Evolutionary conservation across 2,888 invertebrate genomes (phyloP).

Genomic region (Carcina quercana): DNA sequence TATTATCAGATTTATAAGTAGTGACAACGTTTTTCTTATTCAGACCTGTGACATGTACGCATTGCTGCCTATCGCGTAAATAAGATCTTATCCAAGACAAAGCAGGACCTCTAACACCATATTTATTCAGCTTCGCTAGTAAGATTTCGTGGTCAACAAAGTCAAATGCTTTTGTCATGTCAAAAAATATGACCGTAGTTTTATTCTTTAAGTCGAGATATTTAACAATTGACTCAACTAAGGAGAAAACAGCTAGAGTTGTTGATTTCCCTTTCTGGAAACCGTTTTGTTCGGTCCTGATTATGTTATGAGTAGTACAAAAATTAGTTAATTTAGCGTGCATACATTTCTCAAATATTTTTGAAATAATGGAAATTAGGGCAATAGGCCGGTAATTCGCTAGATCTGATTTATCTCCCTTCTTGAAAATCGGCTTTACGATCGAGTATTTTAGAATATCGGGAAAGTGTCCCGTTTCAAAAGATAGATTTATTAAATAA

Average conservation of each 20-base stretch:
- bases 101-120: constrained; percentile 1
- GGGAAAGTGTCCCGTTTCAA: constrained; percentile 3
- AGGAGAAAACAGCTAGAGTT: constrained; percentile 5
- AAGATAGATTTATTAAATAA: constrained; percentile 6
- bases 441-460: constrained; percentile 1
- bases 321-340: not conserved
- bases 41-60: not conserved
- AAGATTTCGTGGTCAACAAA: constrained; percentile 7
- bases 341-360: constrained; percentile 10
- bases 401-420: not conserved
- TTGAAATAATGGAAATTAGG: constrained; percentile 5
- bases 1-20: too few species aligned
- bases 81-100: not conserved
- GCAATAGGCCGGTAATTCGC: constrained; percentile 4
- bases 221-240: too few species aligned
- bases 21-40: too few species aligned
- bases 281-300: constrained; percentile 8
- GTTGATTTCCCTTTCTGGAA: constrained; percentile 13
- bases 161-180: constrained; percentile 13
- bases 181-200: constrained; percentile 9
- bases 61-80: not conserved
- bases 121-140: constrained; percentile 4
- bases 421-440: constrained; percentile 6
- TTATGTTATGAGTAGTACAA: constrained; percentile 2
- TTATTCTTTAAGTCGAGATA: too few species aligned